phyloP scores from a whole-genome alignment of 1,140 invertebrate species.

The Anadara kagoshimensis region DNA sequence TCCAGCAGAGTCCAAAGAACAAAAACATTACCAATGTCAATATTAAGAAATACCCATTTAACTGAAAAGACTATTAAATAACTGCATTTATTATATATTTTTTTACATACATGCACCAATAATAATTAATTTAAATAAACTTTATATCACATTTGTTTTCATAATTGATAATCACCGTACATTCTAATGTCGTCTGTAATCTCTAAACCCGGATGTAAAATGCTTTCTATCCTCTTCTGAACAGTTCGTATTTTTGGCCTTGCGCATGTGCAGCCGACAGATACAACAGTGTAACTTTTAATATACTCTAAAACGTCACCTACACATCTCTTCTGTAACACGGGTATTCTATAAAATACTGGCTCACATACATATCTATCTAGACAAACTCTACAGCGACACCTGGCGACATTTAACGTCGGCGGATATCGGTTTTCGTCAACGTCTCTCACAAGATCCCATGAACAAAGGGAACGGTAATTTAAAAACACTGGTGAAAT shows the following conservation, averaged over 20 bases:
- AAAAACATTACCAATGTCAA: too few relatives aligned
- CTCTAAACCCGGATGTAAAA: too few relatives aligned
- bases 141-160: too few relatives aligned
- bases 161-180: too few relatives aligned
- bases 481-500: constrained; percentile 35
- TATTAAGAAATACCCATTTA: too few relatives aligned
- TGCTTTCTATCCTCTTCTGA: constrained; percentile 8
- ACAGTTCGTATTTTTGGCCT: constrained; percentile 24
- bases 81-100: too few relatives aligned
- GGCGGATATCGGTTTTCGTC: constrained; percentile 38
- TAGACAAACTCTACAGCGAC: constrained; percentile 30
- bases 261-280: constrained; percentile 35
- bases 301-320: constrained; percentile 25
- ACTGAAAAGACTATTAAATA: too few relatives aligned
- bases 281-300: constrained; percentile 37
- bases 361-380: constrained; percentile 32
- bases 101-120: too few relatives aligned
- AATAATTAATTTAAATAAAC: too few relatives aligned
- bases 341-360: constrained; percentile 34
- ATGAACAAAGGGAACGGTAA: constrained; percentile 34
- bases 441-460: constrained; percentile 38
- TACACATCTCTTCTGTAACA: constrained; percentile 32
- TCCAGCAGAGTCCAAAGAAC: too few relatives aligned
- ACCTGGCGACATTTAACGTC: constrained; percentile 33
- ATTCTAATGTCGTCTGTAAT: too few relatives aligned